Evolutionary conservation across 1,140 invertebrate genomes (phyloP).

Genomic region (Drosophila insularis): DNA sequence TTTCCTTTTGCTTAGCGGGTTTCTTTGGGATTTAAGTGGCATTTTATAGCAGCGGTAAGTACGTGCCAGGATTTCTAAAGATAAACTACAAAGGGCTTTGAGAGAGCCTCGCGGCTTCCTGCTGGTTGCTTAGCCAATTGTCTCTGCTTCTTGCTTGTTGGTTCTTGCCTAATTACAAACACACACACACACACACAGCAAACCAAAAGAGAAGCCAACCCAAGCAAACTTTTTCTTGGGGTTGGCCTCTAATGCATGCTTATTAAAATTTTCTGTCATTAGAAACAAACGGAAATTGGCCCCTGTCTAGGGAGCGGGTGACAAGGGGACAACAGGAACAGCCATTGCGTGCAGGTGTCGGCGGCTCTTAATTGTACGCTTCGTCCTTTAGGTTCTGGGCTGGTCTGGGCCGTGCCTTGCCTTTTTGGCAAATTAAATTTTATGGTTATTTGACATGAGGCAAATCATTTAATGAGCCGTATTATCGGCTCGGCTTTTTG

Average conservation of each 20-base stretch:
- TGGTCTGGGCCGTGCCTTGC: not conserved
- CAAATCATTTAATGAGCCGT: conserved; percentile 55
- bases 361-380: conserved; percentile 43
- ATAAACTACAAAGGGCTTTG: conserved; percentile 14
- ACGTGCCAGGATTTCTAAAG: conserved; percentile 41
- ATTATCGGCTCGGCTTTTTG: conserved; percentile 23
- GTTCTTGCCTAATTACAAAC: conserved; percentile 5
- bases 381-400: conserved; percentile 5
- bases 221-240: conserved; percentile 46
- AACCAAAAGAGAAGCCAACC: conserved; percentile 13
- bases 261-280: conserved; percentile 73
- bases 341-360: conserved; percentile 57
- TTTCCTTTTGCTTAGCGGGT: conserved; percentile 48
- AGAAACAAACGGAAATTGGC: conserved; percentile 51
- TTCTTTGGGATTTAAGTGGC: conserved; percentile 62
- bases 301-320: not conserved
- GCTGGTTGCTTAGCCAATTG: conserved; percentile 9
- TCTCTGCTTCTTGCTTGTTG: conserved; percentile 9
- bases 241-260: conserved; percentile 55
- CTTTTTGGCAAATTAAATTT: conserved; percentile 54
- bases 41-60: conserved; percentile 54
- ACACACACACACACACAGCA: not conserved
- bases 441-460: conserved; percentile 49
- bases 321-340: not conserved
- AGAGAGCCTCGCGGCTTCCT: not conserved